Percentiles rank a stretch among this genome's conserved stretches.
phyloP scores from a whole-genome alignment of 2,113 vertebrate species.

The Eonycteris spelaea region DNA sequence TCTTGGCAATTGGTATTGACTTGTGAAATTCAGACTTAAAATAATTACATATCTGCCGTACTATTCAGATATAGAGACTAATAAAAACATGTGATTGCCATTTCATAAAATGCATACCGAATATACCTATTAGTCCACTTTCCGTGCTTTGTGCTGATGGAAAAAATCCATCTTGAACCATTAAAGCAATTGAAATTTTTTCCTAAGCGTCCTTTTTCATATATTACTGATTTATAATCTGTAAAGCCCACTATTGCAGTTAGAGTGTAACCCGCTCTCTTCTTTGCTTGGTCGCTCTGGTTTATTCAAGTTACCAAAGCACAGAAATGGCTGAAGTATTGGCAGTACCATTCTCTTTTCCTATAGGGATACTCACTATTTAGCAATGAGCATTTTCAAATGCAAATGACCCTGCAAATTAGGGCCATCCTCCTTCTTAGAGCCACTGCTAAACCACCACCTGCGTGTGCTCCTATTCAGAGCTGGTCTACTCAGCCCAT shows the following conservation, averaged over 20 bases:
- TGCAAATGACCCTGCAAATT: slow-evolving; percentile 85
- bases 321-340: slow-evolving; percentile 81
- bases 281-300: slow-evolving; percentile 79
- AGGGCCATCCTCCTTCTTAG: slow-evolving; percentile 83
- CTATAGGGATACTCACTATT: slow-evolving; percentile 79
- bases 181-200: slow-evolving; percentile 63
- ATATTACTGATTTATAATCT: slow-evolving; percentile 79
- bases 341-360: slow-evolving; percentile 78
- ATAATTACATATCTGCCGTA: slow-evolving; percentile 12
- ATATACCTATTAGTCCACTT: slow-evolving; percentile 58
- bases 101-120: slow-evolving; percentile 51
- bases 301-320: slow-evolving; percentile 79
- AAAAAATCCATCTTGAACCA: slow-evolving; percentile 73
- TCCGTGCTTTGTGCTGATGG: slow-evolving; percentile 46
- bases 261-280: slow-evolving; percentile 76
- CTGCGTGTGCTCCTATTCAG: slow-evolving; percentile 83
- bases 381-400: slow-evolving; percentile 81
- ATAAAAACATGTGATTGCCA: slow-evolving; percentile 29
- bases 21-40: slow-evolving; percentile 31
- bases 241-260: slow-evolving; percentile 73
- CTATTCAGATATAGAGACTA: slow-evolving; percentile 34
- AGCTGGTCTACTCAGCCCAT: slow-evolving; percentile 82
- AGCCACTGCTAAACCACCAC: slow-evolving; percentile 83
- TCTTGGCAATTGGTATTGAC: neutral
- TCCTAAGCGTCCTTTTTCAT: slow-evolving; percentile 65